Evolutionary conservation across 2,113 vertebrate genomes (phyloP).

Genomic region (Nycticorax nycticorax): DNA sequence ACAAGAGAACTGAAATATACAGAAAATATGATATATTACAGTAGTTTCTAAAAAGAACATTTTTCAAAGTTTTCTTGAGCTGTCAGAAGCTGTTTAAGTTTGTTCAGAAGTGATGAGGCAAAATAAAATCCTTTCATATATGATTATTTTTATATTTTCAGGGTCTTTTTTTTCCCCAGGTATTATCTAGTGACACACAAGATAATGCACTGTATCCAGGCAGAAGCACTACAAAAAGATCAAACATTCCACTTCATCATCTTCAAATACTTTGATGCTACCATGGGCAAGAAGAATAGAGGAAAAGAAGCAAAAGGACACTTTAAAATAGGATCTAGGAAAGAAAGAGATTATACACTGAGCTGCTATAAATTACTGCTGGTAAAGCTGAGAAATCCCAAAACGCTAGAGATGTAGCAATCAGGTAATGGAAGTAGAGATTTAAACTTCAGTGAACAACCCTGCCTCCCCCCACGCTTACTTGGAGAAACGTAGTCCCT

Average conservation of each 20-base stretch:
- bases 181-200: conserved; percentile 21
- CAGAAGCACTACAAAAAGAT: conserved; percentile 41
- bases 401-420: neutral
- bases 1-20: neutral
- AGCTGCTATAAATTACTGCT: conserved; percentile 13
- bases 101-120: conserved; percentile 33
- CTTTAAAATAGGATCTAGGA: conserved; percentile 9
- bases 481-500: neutral
- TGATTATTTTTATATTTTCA: conserved; percentile 61
- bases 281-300: conserved; percentile 38
- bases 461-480: neutral
- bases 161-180: neutral
- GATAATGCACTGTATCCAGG: conserved; percentile 19
- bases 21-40: neutral
- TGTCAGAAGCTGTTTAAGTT: conserved; percentile 50
- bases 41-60: neutral
- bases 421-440: neutral
- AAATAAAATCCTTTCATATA: conserved; percentile 38
- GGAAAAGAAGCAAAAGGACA: neutral
- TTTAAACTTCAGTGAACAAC: neutral
- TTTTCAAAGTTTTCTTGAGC: conserved; percentile 25
- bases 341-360: conserved; percentile 25
- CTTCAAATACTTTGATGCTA: conserved; percentile 52
- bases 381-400: neutral
- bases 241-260: conserved; percentile 42